Evolutionary conservation across 1,140 invertebrate genomes (phyloP).

Genomic region (Phortica variegata): DNA sequence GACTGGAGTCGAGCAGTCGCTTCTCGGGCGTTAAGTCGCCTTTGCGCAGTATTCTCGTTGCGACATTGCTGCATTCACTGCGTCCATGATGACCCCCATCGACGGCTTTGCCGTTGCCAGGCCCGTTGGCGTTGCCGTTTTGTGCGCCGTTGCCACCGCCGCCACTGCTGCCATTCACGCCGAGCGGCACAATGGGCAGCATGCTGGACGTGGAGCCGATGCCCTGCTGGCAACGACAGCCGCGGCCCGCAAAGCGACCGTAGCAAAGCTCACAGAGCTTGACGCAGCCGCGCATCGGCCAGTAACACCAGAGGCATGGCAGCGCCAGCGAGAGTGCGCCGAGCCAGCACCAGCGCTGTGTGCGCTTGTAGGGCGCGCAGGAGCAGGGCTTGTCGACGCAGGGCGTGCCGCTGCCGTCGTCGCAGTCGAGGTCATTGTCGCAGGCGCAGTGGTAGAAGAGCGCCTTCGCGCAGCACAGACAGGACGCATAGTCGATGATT

Average conservation of each 20-base stretch:
- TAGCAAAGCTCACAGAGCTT: conserved; percentile 78
- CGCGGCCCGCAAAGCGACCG: conserved; percentile 70
- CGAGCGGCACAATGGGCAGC: conserved; percentile 57
- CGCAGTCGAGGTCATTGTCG: conserved; percentile 68
- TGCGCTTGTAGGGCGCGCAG: conserved; percentile 70
- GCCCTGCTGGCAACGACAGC: conserved; percentile 63
- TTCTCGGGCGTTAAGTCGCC: conserved; percentile 61
- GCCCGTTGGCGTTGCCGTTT: conserved; percentile 9
- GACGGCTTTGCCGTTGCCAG: conserved; percentile 30
- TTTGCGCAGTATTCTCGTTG: conserved; percentile 47
- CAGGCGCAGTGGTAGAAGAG: conserved; percentile 89
- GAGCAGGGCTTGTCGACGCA: conserved; percentile 86
- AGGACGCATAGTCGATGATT: conserved; percentile 83
- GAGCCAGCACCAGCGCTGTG: conserved; percentile 81
- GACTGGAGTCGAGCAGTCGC: conserved; percentile 60
- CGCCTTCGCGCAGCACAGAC: conserved; percentile 90
- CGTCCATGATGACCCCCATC: conserved; percentile 28
- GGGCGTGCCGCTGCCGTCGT: conserved; percentile 64
- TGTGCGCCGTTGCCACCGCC: conserved; percentile 9
- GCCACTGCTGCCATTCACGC: conserved; percentile 17
- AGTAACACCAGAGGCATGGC: conserved; percentile 89
- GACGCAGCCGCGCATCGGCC: conserved; percentile 82
- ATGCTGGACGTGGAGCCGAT: conserved; percentile 49
- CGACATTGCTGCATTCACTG: conserved; percentile 35
- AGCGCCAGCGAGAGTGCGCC: conserved; percentile 74